phyloP scores from a whole-genome alignment of 2,113 vertebrate species.

The Ochotona curzoniae region DNA sequence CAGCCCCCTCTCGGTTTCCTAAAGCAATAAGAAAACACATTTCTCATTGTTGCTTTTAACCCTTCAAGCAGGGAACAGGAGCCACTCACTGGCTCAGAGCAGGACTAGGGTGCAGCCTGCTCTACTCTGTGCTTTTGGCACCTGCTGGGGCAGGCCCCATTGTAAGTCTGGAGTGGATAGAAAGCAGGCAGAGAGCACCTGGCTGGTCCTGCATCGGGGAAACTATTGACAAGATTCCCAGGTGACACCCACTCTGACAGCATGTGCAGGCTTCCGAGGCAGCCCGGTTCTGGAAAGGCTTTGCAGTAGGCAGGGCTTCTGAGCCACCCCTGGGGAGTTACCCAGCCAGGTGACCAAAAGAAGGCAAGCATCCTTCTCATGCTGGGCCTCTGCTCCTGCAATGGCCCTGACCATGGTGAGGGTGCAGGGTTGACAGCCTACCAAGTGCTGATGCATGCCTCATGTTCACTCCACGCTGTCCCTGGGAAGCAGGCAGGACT shows the following conservation, averaged over 20 bases:
- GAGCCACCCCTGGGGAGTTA: not conserved
- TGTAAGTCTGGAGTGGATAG: too few relatives aligned
- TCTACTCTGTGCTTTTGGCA: not conserved
- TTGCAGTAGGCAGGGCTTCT: not conserved
- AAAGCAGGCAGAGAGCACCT: not conserved
- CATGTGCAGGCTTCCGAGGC: not conserved
- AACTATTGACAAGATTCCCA: not conserved
- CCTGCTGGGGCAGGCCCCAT: not conserved
- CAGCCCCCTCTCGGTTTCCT: constrained; percentile 57
- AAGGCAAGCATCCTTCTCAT: not conserved
- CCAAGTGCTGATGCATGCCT: not conserved
- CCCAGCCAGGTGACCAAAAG: not conserved
- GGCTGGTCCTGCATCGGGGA: too few relatives aligned
- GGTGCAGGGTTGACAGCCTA: not conserved
- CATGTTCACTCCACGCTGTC: not conserved
- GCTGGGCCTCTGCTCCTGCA: not conserved
- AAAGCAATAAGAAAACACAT: constrained; percentile 80
- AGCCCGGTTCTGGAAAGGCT: not conserved
- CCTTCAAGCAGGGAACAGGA: constrained; percentile 50
- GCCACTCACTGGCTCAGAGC: not conserved
- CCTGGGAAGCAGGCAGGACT: not conserved
- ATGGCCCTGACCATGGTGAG: not conserved
- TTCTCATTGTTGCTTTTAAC: constrained; percentile 72
- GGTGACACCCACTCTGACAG: not conserved
- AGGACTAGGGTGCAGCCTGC: not conserved